Evolutionary conservation across 1,140 invertebrate species (phyloP).

Genomic region (Chironomus tepperi): DNA sequence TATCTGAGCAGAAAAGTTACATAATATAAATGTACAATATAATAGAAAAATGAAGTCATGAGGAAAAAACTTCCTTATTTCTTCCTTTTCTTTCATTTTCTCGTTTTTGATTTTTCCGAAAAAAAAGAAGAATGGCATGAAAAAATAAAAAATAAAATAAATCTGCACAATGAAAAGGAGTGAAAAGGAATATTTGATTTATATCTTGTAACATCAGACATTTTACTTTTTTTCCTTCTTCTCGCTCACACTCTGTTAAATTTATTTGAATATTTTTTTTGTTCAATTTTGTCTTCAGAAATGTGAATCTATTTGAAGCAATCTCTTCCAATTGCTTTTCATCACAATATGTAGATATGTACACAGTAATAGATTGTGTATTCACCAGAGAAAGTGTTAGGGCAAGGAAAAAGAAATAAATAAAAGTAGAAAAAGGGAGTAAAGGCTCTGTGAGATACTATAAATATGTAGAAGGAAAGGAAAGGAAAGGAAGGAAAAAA

Average conservation of each 20-base stretch:
- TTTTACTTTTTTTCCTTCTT: neutral
- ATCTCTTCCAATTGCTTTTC: neutral
- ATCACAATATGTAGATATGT: no score
- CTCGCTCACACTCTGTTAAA: neutral
- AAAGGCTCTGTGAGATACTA: no score
- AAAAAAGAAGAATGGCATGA: no score
- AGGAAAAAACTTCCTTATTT: conserved; percentile 19
- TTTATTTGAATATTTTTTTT: conserved; percentile 10
- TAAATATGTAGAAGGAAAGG: neutral
- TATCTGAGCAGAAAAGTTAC: neutral
- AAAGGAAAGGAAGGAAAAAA: conserved; percentile 3
- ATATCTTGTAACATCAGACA: conserved; percentile 13
- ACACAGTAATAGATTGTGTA: no score
- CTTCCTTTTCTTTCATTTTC: neutral
- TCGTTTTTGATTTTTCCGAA: neutral
- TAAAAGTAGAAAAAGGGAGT: no score
- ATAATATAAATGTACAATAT: conserved; percentile 20
- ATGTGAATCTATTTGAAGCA: conserved; percentile 1
- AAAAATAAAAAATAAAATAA: no score
- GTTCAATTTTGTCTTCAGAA: neutral
- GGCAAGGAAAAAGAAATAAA: no score
- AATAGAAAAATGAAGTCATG: conserved; percentile 22
- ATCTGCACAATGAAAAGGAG: neutral
- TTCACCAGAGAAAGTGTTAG: no score
- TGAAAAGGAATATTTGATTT: conserved; percentile 14